Conservation (phyloP, 2,113 vertebrate genomes). For the Cyanocitta stelleri region DNA sequence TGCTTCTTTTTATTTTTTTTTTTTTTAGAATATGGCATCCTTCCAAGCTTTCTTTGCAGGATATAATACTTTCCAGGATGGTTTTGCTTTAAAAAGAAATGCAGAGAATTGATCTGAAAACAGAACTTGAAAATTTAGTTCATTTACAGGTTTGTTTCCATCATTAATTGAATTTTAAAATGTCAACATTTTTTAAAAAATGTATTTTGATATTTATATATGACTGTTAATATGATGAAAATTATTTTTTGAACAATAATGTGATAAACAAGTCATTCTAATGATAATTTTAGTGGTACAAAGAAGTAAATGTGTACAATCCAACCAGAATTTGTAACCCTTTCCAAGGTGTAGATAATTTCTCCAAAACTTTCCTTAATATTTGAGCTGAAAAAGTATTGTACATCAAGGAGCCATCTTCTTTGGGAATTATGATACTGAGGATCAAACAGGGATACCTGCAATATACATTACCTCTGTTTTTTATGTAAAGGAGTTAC, state of each 20-base stretch:
- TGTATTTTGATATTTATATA: background rate
- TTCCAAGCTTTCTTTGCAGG: background rate
- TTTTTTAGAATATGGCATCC: background rate
- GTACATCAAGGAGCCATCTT: background rate
- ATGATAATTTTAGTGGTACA: background rate
- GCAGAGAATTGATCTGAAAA: background rate
- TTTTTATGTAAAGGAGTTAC: background rate
- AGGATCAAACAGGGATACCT: background rate
- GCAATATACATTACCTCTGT: background rate
- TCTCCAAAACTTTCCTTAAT: background rate
- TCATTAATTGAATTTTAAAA: background rate
- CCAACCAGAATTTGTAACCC: background rate
- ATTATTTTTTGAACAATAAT: background rate
- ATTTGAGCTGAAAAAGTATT: background rate
- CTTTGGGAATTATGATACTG: background rate
- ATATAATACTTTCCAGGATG: background rate
- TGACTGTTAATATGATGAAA: background rate
- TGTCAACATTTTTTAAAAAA: background rate
- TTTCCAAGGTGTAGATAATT: background rate
- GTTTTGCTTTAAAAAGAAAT: background rate
- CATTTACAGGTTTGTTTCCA: background rate
- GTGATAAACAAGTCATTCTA: background rate
- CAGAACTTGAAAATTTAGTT: background rate
- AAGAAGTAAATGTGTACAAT: background rate
- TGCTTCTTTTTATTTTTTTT: background rate